phyloP scores from a whole-genome alignment of 2,888 invertebrate species.

The Nematopogon swammerdamellus region DNA sequence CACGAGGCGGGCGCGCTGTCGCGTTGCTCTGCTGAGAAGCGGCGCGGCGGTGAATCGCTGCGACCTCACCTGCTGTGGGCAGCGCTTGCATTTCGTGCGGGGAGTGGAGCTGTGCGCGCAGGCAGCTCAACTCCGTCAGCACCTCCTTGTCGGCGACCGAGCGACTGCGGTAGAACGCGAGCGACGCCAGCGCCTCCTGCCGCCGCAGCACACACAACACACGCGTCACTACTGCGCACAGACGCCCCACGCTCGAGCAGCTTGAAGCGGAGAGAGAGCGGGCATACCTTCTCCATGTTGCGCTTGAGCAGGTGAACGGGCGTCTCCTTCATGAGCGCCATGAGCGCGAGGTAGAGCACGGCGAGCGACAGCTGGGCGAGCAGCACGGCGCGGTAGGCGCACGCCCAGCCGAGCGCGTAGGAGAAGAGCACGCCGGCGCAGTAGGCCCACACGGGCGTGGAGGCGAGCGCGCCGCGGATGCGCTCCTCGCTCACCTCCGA shows the following conservation, averaged over 20 bases:
- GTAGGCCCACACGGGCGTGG: conserved; percentile 12
- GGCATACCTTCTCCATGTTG: conserved; percentile 16
- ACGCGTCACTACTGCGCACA: too few relatives aligned
- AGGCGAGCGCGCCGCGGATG: conserved; percentile 15
- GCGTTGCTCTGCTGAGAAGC: too few relatives aligned
- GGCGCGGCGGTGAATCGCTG: too few relatives aligned
- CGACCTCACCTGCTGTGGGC: too few relatives aligned
- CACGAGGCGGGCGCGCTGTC: too few relatives aligned
- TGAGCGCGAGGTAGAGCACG: conserved; percentile 18
- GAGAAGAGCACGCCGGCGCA: conserved; percentile 17
- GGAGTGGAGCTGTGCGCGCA: too few relatives aligned
- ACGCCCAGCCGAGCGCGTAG: conserved; percentile 20
- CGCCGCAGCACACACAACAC: background rate
- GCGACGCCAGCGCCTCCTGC: background rate
- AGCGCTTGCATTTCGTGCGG: too few relatives aligned
- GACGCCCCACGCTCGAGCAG: too few relatives aligned
- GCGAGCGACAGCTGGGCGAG: conserved; percentile 12
- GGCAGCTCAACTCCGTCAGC: background rate
- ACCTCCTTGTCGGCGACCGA: background rate
- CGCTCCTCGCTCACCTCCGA: conserved; percentile 39
- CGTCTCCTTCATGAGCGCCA: conserved; percentile 16
- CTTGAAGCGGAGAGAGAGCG: too few relatives aligned
- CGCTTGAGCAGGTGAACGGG: conserved; percentile 18
- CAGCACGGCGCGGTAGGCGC: background rate
- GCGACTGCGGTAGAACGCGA: background rate